Base-by-base conservation (phyloP, 2,888 invertebrate genomes). In the Nephrocerus scutellatus region DNA sequence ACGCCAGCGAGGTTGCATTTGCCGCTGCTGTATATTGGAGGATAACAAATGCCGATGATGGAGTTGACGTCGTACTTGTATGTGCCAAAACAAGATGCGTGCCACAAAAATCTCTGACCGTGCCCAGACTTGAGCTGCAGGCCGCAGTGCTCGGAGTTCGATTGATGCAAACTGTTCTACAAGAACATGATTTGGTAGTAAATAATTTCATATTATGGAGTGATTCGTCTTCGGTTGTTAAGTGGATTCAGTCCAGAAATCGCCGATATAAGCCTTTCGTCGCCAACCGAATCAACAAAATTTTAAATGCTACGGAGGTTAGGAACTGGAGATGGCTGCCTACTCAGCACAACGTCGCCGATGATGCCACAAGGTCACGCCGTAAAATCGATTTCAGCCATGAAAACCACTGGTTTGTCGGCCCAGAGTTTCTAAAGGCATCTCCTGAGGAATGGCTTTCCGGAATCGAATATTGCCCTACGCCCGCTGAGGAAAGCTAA, bases 291-390 rank as follows among this genome's bases (percentile, higher is more conserved):
- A 15, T 44, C 6, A 30, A 35, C 7, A 39, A 44, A 26, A 39
- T 41, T 18, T 18, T 44, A 2, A 19, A n/a, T 5, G 8, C 16
- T 1, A 36, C 38, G 6, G 12, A 43, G 5, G 18, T 40, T 13
- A 33, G 7, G 9, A 19, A 52, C n/a, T 55, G 53, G 47, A 44
- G 38, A 14, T 54, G 51, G 46, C 23, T 44, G 5, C 32, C 34
- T 9, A 18, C 32, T 6, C 6, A 32, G 8, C 19, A 32, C 3
- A 39, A 39, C 15, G 21, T 26, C 5, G 37, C 39, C 8, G 45
- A 42, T 16, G 33, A 45, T 8, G 37, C 37, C 4, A 52, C 49
- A 8, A 10, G 31, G 12, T 24, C 25, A 12, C 19, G 15, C 4
- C 14, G 22, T 5, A 14, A 24, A 6, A 20, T 30, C 8, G 26